Evolutionary conservation across 1,140 invertebrate species (phyloP), one percentile per base, ranked within the genome.

Genomic region (Leptinotarsa lineolata): DNA sequence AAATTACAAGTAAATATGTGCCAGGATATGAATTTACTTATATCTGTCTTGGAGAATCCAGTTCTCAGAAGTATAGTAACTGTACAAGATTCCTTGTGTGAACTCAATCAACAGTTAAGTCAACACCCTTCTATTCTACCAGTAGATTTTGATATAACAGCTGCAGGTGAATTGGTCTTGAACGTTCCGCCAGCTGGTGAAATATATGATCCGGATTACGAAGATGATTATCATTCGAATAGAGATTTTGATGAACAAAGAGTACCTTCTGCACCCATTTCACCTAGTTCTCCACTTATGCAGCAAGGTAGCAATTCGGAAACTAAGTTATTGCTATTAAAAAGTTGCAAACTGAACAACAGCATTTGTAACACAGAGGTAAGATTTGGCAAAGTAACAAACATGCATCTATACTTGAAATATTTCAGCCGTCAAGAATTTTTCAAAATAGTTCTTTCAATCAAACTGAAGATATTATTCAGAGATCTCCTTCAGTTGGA

Each of bases 61-160:
- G 92, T 98, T 48, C 93, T 99, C 81, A 90, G 92, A 71, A 94
- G 94, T 81, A 94, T 98, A 80, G 91, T 96, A n/a, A 95, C 93
- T 61, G 91, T 98, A 76, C 94, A 95, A 86, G 94, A 95, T 84
- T 95, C 94, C 1, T 85, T 95, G 48, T 89, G 88, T 46, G 92
- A 95, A 85, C 84, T 96, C 68, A 93, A 94, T 68, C 90, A 88
- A 48, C 94, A 95, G 84, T 86, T 96, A 58, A 89, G 89, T 58
- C 92, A 94, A 80, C 95, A 97, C 87, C 95, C 95, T 13, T 97
- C 95, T 16, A 95, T 97, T 81, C 85, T 97, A 71, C 94, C 95
- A 61, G 92, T 92, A 45, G 95, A 97, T 84, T 97, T 97, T 87
- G 95, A 97, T 84, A 95, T 97, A 59, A 92, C 90, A 73, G 88